phyloP scores from a whole-genome alignment of 2,797 vertebrate species.

The Enteromius anoplus region DNA sequence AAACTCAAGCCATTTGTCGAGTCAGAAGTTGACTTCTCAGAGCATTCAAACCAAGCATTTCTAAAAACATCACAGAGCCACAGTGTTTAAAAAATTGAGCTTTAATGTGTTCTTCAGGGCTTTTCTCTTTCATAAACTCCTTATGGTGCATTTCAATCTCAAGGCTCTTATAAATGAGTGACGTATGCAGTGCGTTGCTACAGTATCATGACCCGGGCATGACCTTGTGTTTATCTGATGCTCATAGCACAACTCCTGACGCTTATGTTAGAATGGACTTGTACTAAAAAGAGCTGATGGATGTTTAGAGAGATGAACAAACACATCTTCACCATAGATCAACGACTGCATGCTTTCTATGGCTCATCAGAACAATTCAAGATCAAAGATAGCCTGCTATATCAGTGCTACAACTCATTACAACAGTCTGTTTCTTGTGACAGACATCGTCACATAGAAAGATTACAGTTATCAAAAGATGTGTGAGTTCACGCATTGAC shows the following conservation, averaged over 20 bases:
- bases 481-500: not conserved
- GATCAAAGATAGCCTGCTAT: not conserved
- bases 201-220: not conserved
- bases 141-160: not conserved
- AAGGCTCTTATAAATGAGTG: not conserved
- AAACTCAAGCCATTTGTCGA: not conserved
- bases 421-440: not conserved
- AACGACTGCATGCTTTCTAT: not conserved
- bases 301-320: not conserved
- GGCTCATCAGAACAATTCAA: not conserved
- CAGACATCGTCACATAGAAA: not conserved
- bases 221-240: constrained; percentile 41
- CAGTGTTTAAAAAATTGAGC: not conserved
- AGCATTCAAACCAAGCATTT: not conserved
- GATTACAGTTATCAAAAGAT: not conserved
- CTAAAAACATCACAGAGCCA: not conserved
- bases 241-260: not conserved
- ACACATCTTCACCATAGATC: not conserved
- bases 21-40: not conserved
- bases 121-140: constrained; percentile 10
- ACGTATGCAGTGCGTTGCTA: not conserved
- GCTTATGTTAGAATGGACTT: not conserved
- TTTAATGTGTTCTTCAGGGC: not conserved
- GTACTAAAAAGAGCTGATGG: not conserved
- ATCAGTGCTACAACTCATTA: not conserved